Conservation (phyloP, 2,888 invertebrate species). For the Zygogramma bicolorata region DNA sequence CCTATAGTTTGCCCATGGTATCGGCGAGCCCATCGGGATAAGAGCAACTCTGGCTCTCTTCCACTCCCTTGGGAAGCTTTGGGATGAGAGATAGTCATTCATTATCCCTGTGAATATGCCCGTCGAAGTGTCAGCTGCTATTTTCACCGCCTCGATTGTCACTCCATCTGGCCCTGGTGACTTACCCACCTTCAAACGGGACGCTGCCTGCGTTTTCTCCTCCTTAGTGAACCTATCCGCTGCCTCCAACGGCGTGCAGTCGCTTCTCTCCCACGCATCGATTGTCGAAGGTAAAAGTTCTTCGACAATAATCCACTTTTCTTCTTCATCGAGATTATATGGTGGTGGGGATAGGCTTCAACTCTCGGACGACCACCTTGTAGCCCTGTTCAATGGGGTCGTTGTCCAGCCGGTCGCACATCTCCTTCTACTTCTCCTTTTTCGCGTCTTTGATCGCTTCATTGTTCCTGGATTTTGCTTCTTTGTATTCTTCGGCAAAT, state of each 20-base stretch:
- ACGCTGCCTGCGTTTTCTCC: not conserved
- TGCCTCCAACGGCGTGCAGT: not conserved
- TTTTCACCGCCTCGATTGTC: not conserved
- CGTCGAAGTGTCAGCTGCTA: not conserved
- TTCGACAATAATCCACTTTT: no score
- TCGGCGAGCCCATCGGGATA: not conserved
- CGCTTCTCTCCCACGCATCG: not conserved
- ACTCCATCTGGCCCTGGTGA: not conserved
- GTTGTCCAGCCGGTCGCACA: not conserved
- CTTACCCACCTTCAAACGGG: not conserved
- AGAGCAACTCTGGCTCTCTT: not conserved
- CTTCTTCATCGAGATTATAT: no score
- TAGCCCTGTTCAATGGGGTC: not conserved
- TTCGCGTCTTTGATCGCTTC: not conserved
- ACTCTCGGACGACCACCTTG: not conserved
- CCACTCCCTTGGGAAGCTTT: not conserved
- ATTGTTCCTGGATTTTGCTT: not conserved
- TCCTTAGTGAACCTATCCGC: not conserved
- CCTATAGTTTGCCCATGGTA: not conserved
- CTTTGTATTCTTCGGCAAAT: not conserved
- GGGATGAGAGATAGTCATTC: no score
- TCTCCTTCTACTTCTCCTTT: not conserved
- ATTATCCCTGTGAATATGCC: not conserved
- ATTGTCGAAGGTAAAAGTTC: not conserved
- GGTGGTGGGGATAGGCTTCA: no score